Evolutionary conservation across 2,113 vertebrate genomes (phyloP), one percentile per base, ranked within the genome.

Genomic region (Chionomys nivalis): DNA sequence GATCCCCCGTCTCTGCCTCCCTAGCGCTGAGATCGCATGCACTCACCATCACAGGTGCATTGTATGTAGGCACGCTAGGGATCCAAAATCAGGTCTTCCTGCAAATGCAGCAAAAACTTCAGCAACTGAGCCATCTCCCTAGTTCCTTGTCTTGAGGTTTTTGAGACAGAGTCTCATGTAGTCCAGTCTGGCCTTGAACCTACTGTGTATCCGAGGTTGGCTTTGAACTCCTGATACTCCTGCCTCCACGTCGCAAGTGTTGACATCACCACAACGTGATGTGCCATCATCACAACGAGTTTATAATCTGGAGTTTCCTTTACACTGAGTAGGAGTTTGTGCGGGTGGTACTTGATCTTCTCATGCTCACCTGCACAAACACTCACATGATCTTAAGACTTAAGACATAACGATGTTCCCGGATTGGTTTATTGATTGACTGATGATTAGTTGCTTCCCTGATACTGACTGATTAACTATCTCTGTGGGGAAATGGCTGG

Each of bases 321-420:
- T 3, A 2, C 24, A 23, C 33, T 0, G 7, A 47, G 39, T 36
- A 3, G 36, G 28, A 87, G 55, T 16, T 55, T 66, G 42, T 42
- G 9, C 4, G 8, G 5, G 31, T 21, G 36, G 61, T 0, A 19
- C 58, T 81, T 31, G 1, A 3, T 55, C 73, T 70, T 36, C 72
- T 66, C 1, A 28, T 42, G 24, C 5, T 0, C 31, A 36, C 82
- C 61, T 10, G 11, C 63, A 23, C 17, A 23, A 33, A 83, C 81
- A 63, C 4, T 11, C 39, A 21, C 26, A 0, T 4, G 13, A 42
- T 58, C 26, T 47, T 33, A 26, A 72, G 58, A 1, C 1, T 2
- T 66, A 44, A 33, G 92, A 55, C 33, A 55, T 3, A 3, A 23
- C 3, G 7, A 26, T 47, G 36, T 49, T 76, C 33, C 73, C 14